phyloP scores from a whole-genome alignment of 1,140 invertebrate genomes.

The Amphibalanus amphitrite region DNA sequence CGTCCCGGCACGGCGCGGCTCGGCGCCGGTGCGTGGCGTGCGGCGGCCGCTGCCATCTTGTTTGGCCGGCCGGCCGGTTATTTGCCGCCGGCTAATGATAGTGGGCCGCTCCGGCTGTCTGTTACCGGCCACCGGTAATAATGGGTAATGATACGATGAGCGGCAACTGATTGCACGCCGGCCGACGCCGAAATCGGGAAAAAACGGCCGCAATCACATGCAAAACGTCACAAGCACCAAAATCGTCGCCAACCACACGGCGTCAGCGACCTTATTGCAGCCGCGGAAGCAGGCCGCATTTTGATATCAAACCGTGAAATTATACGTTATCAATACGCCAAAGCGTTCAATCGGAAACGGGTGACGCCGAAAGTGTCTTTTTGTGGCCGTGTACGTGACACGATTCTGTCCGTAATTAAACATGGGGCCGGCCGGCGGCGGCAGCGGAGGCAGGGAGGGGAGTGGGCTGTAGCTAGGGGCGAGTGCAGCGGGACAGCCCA shows the following conservation, averaged over 20 bases:
- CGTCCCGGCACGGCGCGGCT: too few species aligned
- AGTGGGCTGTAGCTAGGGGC: too few species aligned
- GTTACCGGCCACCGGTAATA: background rate
- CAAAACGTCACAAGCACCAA: background rate
- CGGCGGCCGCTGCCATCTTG: background rate
- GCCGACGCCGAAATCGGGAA: background rate
- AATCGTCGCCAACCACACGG: background rate
- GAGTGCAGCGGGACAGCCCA: too few species aligned
- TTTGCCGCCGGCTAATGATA: background rate
- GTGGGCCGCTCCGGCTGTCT: background rate
- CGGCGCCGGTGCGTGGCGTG: background rate
- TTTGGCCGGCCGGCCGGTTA: background rate
- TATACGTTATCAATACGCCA: slow-evolving; percentile 1
- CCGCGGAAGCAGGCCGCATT: background rate
- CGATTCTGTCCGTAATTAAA: slow-evolving; percentile 4
- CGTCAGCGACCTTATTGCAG: background rate
- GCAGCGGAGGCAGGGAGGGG: too few species aligned
- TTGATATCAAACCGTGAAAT: background rate
- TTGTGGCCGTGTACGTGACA: background rate
- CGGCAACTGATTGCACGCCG: background rate
- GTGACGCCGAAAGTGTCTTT: slow-evolving; percentile 5
- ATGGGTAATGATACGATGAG: slow-evolving; percentile 1
- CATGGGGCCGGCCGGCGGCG: background rate
- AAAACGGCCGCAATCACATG: slow-evolving; percentile 1
- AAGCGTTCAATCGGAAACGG: background rate